A percentile compares a stretch with the other conserved stretches of the same genome.
phyloP scores from a whole-genome alignment of 2,888 invertebrate species.

The Augochlorella aurata region DNA sequence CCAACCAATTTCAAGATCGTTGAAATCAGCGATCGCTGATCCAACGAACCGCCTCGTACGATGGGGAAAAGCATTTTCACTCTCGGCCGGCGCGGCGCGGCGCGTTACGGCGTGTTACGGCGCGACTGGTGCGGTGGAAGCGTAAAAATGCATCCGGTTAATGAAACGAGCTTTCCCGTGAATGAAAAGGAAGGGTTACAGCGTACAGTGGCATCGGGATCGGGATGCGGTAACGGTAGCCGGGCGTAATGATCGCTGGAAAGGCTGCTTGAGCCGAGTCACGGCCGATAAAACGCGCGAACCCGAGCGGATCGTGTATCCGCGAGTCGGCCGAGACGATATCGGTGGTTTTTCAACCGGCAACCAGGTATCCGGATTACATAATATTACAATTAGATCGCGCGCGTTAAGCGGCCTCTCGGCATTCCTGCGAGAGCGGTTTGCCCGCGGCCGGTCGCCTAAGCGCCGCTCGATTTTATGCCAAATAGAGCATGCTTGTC shows the following conservation, averaged over 20 bases:
- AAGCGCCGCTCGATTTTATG: slow-evolving; percentile 43
- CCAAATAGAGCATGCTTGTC: slow-evolving; percentile 45
- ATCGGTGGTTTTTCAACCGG: slow-evolving; percentile 24
- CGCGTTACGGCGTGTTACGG: too few species aligned
- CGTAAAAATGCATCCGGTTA: not conserved
- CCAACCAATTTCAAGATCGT: not conserved
- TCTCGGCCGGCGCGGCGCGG: not conserved
- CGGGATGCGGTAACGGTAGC: slow-evolving; percentile 8
- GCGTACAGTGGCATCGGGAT: not conserved
- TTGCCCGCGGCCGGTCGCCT: not conserved
- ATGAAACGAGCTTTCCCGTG: slow-evolving; percentile 1
- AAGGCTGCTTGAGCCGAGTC: not conserved
- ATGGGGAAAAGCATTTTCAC: slow-evolving; percentile 1
- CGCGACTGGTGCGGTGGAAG: too few species aligned
- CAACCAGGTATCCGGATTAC: slow-evolving; percentile 38
- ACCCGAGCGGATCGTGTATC: slow-evolving; percentile 16
- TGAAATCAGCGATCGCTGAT: not conserved
- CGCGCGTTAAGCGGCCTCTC: not conserved
- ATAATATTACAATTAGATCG: slow-evolving; percentile 43
- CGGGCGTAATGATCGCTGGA: slow-evolving; percentile 2
- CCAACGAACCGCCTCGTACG: not conserved
- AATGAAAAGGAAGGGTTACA: slow-evolving; percentile 2
- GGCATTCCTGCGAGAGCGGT: slow-evolving; percentile 20
- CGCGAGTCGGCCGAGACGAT: slow-evolving; percentile 8
- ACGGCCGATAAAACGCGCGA: slow-evolving; percentile 11